A percentile compares a stretch with the other conserved stretches of the same genome.
These are phyloP conservation scores for Mechanitis mazaeus DNA, from an alignment of 2,888 invertebrate genomes.

Conservation along the genomic window DNA sequence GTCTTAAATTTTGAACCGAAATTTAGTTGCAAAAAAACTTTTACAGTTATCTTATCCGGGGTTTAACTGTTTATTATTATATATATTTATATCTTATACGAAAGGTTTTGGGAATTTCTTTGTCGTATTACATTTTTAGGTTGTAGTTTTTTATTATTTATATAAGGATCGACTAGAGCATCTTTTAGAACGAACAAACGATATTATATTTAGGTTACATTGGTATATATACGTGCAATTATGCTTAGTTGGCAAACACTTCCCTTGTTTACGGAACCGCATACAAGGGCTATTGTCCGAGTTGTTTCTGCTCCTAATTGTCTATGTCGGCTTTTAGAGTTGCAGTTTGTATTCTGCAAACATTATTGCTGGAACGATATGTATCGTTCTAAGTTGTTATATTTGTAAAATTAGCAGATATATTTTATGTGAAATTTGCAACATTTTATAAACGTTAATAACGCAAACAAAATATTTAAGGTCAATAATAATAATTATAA, in stretches of 20 bases:
- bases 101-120: no score
- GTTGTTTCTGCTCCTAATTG: constrained; percentile 20
- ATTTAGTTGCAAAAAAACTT: no score
- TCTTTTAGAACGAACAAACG: background rate
- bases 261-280: constrained; percentile 20
- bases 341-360: constrained; percentile 11
- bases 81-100: no score
- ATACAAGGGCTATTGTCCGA: constrained; percentile 22
- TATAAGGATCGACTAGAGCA: background rate
- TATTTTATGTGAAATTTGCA: no score
- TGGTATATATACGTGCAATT: constrained; percentile 1
- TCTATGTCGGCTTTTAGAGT: constrained; percentile 18
- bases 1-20: no score
- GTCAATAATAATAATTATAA: no score
- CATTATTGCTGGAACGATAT: constrained; percentile 16
- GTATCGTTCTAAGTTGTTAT: constrained; percentile 9
- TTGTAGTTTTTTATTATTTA: background rate
- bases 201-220: constrained; percentile 3
- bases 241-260: constrained; percentile 23
- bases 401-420: background rate
- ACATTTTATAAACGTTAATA: no score
- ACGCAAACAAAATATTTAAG: no score
- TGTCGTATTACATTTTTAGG: background rate
- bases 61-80: no score
- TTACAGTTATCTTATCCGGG: no score